A percentile compares a stretch with the other conserved stretches of the same genome.
These are phyloP conservation scores for Ophioderma brevispina DNA, from an alignment of 35 echinoderm and acorn worm genomes.

Conservation along the genomic window DNA sequence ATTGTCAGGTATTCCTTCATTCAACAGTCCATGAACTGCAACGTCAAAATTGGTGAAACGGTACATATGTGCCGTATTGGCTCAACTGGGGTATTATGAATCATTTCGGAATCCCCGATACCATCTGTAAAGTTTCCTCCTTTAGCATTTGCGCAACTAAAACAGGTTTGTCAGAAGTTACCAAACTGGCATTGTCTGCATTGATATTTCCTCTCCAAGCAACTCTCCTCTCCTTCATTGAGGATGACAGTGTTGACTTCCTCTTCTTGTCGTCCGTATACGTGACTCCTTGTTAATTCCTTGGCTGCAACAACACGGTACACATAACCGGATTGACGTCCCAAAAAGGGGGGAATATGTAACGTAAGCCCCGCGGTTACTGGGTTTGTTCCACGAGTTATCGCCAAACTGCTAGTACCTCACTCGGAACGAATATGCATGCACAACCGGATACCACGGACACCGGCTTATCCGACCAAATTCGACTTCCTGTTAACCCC, in stretches of 20 bases:
- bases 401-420: background rate
- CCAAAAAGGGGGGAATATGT: slow-evolving; percentile 14
- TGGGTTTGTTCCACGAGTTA: slow-evolving; percentile 32
- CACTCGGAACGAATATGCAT: background rate
- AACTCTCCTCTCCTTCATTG: background rate
- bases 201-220: background rate
- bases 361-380: slow-evolving; percentile 1
- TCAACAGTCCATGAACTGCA: too few species aligned
- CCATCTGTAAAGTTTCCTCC: too few species aligned
- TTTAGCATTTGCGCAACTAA: slow-evolving; percentile 19
- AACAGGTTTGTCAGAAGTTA: background rate
- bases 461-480: slow-evolving; percentile 24
- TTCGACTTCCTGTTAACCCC: slow-evolving; percentile 16
- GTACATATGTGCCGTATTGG: too few species aligned
- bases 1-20: too few species aligned
- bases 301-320: slow-evolving; percentile 1
- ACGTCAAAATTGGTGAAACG: too few species aligned
- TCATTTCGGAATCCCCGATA: too few species aligned
- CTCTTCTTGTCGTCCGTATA: background rate
- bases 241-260: background rate
- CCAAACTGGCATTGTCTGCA: background rate
- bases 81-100: too few species aligned
- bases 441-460: slow-evolving; percentile 27
- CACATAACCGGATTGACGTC: background rate
- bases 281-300: background rate